These are phyloP conservation scores for Oncopodura yosiiana DNA, from an alignment of 1,140 invertebrate species.

Conservation along the genomic window DNA sequence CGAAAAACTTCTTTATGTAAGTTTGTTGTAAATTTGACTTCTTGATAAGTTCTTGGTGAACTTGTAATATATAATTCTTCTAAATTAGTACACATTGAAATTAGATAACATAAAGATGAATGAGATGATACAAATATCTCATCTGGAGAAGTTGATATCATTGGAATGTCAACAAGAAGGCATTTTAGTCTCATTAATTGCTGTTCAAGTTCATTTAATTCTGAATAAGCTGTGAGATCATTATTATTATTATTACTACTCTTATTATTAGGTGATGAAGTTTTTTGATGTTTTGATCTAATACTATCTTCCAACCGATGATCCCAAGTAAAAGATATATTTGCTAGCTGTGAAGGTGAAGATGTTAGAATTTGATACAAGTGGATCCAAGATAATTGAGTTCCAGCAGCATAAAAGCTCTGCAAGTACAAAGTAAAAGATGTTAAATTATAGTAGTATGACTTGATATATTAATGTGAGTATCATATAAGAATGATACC, in stretches of 20 bases:
- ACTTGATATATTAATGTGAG: not conserved
- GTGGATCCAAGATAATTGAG: constrained; percentile 4
- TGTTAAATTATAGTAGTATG: not conserved
- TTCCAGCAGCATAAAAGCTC: constrained; percentile 5
- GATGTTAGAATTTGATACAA: constrained; percentile 4
- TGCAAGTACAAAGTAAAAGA: constrained; percentile 1
- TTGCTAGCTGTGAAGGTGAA: not conserved
- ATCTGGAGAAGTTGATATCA: constrained; percentile 9
- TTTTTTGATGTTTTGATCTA: not conserved
- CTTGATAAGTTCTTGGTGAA: constrained; percentile 11
- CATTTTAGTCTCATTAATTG: constrained; percentile 3
- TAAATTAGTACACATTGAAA: constrained; percentile 17
- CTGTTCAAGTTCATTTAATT: not conserved
- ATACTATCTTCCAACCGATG: constrained; percentile 11
- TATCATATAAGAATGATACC: constrained; percentile 4
- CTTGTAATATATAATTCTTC: constrained; percentile 16
- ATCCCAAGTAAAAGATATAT: constrained; percentile 18
- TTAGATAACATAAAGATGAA: constrained; percentile 12
- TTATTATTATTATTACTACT: not conserved
- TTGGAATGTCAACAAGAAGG: constrained; percentile 15
- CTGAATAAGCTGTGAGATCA: not conserved
- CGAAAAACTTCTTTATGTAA: constrained; percentile 18
- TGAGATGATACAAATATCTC: constrained; percentile 15
- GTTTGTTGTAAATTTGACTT: constrained; percentile 9
- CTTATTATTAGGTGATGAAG: not conserved